Evolutionary conservation across 1,140 invertebrate genomes (phyloP).

Genomic region (Drosophila navojoa): DNA sequence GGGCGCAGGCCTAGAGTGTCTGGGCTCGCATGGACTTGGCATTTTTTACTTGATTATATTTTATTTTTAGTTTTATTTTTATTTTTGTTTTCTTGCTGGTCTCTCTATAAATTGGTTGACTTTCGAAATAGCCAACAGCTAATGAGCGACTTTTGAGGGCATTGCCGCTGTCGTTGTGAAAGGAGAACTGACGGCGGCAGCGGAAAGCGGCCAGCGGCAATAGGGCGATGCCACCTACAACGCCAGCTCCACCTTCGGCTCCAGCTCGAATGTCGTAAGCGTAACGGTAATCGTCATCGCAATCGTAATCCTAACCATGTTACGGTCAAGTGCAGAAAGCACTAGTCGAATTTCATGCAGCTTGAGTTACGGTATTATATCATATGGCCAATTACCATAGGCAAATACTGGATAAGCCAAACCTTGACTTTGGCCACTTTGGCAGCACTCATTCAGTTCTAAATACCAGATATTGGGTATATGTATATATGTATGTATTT

Average conservation of each 20-base stretch:
- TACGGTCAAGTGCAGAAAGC: constrained; percentile 53
- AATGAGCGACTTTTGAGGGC: constrained; percentile 72
- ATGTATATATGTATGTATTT: constrained; percentile 22
- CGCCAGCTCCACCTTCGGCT: constrained; percentile 12
- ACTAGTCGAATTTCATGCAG: constrained; percentile 46
- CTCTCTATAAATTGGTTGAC: constrained; percentile 57
- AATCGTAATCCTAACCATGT: constrained; percentile 8
- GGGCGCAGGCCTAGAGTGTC: constrained; percentile 16
- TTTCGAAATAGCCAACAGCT: constrained; percentile 67
- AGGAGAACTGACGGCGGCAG: constrained; percentile 47
- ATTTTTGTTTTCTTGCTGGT: constrained; percentile 28
- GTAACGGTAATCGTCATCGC: constrained; percentile 38
- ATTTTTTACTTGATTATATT: background rate
- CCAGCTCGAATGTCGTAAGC: constrained; percentile 56
- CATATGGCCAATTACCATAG: constrained; percentile 20
- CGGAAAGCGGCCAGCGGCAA: constrained; percentile 12
- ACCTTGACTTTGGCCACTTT: constrained; percentile 29
- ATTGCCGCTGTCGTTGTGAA: constrained; percentile 53
- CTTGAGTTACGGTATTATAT: constrained; percentile 40
- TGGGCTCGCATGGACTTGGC: constrained; percentile 29
- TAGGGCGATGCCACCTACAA: constrained; percentile 37
- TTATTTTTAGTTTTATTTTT: constrained; percentile 15
- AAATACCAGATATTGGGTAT: background rate
- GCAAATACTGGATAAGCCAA: constrained; percentile 11
- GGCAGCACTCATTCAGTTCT: constrained; percentile 32